Evolutionary conservation across 2,113 vertebrate species (phyloP).

Genomic region (Jacana jacana): DNA sequence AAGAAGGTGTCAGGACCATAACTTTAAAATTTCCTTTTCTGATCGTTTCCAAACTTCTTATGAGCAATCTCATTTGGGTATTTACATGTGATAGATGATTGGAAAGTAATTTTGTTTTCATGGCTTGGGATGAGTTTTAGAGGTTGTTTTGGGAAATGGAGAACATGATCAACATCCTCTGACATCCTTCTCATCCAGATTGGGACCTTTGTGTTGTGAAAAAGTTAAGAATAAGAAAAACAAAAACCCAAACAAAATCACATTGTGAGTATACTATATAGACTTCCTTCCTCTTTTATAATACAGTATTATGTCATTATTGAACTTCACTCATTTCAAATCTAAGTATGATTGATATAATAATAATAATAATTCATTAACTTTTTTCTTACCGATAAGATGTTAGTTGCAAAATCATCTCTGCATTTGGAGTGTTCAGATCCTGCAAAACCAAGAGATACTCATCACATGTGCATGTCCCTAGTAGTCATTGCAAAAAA

Average conservation of each 20-base stretch:
- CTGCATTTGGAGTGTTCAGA: neutral
- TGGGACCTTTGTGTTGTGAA: neutral
- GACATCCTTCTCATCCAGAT: fast-evolving
- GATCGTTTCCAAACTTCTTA: neutral
- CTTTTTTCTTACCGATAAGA: slow-evolving; percentile 10
- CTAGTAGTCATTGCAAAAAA: neutral
- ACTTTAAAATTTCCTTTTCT: neutral
- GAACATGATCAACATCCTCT: neutral
- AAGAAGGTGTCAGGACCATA: neutral
- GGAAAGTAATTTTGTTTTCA: neutral
- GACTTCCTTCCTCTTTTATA: neutral
- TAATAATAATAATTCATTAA: neutral
- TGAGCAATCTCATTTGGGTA: neutral
- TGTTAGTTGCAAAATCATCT: neutral
- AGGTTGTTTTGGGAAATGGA: neutral
- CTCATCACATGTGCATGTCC: neutral
- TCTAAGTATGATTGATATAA: neutral
- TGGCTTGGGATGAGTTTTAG: neutral
- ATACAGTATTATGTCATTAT: neutral
- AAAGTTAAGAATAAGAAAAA: neutral
- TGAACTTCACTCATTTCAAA: neutral
- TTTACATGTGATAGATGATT: neutral
- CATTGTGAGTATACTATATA: neutral
- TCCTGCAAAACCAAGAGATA: neutral
- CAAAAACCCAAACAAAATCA: neutral